These are phyloP conservation scores for Hippoglossus stenolepis DNA, from an alignment of 2,113 vertebrate genomes.

Conservation along the genomic window DNA sequence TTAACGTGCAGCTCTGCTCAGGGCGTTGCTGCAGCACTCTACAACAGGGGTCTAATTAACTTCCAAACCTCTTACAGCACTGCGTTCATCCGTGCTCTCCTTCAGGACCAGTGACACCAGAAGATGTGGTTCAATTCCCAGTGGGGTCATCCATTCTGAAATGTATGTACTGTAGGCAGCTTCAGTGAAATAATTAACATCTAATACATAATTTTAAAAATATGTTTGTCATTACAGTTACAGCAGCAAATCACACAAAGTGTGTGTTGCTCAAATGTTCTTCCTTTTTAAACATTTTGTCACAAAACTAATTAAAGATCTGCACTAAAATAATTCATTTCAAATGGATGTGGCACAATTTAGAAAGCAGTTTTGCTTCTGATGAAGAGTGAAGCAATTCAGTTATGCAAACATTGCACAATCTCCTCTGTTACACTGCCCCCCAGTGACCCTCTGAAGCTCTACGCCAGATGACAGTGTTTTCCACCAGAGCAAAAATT, in stretches of 20 bases:
- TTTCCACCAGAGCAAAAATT: not conserved
- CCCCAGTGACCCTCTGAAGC: slow-evolving; percentile 35
- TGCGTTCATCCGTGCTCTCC: slow-evolving; percentile 34
- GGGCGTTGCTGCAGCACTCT: slow-evolving; percentile 46
- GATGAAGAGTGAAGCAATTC: not conserved
- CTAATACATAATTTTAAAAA: not conserved
- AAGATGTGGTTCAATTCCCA: slow-evolving; percentile 13
- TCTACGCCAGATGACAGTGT: not conserved
- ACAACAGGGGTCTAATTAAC: slow-evolving; percentile 60
- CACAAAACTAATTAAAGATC: not conserved
- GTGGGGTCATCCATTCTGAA: slow-evolving; percentile 22
- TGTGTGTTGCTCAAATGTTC: not conserved
- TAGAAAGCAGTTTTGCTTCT: not conserved
- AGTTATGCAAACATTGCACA: not conserved
- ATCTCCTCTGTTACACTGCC: slow-evolving; percentile 53
- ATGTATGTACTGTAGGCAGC: slow-evolving; percentile 6
- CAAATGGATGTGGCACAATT: not conserved
- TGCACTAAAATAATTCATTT: not conserved
- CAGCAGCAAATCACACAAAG: too few relatives aligned
- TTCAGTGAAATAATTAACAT: not conserved
- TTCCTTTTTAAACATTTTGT: not conserved
- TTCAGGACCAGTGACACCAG: slow-evolving; percentile 8
- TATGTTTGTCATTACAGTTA: too few relatives aligned
- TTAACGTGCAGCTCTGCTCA: slow-evolving; percentile 53
- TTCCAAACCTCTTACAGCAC: slow-evolving; percentile 45